These are phyloP conservation scores for Zaprionus nigranus DNA, from an alignment of 1,140 invertebrate genomes.

Conservation along the genomic window DNA sequence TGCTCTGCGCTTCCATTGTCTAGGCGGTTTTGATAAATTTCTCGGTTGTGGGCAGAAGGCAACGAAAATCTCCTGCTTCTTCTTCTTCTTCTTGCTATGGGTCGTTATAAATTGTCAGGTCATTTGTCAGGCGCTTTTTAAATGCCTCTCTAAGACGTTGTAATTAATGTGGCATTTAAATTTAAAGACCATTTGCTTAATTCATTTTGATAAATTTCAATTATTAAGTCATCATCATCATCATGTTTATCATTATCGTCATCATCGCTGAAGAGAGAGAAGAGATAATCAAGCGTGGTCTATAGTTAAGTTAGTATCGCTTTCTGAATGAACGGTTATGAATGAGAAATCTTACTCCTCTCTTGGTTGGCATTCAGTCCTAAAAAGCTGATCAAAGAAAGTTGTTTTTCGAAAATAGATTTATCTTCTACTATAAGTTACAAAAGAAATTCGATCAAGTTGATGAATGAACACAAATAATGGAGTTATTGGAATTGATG, in stretches of 20 bases:
- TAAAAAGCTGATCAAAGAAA: conserved; percentile 10
- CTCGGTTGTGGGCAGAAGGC: conserved; percentile 37
- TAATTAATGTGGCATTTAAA: conserved; percentile 74
- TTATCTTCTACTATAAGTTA: neutral
- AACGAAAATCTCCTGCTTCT: conserved; percentile 14
- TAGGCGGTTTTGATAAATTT: conserved; percentile 50
- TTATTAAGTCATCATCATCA: conserved; percentile 72
- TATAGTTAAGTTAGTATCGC: neutral
- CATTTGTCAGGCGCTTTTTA: conserved; percentile 56
- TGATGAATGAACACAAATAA: conserved; percentile 7
- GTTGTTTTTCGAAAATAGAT: neutral
- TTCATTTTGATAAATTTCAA: conserved; percentile 76
- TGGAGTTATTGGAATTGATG: neutral
- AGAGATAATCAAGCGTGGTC: conserved; percentile 14
- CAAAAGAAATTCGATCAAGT: neutral
- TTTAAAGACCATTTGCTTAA: conserved; percentile 69
- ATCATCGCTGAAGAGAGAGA: neutral
- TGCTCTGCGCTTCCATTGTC: conserved; percentile 38
- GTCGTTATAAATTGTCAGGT: conserved; percentile 40
- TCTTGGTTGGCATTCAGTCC: neutral
- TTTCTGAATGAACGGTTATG: conserved; percentile 60
- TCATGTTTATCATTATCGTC: conserved; percentile 14
- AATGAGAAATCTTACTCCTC: conserved; percentile 29
- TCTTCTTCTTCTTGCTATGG: conserved; percentile 5
- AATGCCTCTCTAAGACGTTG: conserved; percentile 51